These are phyloP conservation scores for Pecten maximus DNA, from an alignment of 2,888 invertebrate species.

Conservation along the genomic window DNA sequence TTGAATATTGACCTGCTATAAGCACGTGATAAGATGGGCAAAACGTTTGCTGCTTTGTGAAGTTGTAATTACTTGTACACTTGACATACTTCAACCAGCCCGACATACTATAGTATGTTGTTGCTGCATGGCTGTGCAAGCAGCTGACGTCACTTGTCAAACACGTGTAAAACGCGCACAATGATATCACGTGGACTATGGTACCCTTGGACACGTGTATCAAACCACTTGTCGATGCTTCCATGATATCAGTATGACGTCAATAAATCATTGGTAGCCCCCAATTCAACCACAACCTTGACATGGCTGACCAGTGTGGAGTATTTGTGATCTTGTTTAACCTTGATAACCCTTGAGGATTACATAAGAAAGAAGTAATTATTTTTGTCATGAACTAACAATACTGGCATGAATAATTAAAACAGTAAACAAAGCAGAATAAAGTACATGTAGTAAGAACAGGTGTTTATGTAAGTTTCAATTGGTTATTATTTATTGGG, in stretches of 20 bases:
- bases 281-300: neutral
- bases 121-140: neutral
- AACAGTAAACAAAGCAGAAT: too few species aligned
- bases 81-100: too few species aligned
- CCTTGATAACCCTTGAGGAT: neutral
- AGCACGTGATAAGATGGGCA: neutral
- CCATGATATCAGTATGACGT: neutral
- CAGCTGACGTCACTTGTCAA: neutral
- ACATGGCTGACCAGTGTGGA: neutral
- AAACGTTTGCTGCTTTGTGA: neutral
- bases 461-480: too few species aligned
- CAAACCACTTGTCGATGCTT: neutral
- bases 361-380: neutral
- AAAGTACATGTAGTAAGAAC: too few species aligned
- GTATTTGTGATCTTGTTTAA: neutral
- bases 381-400: too few species aligned
- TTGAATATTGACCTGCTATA: neutral
- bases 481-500: too few species aligned
- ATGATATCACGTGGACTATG: neutral
- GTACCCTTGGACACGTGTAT: neutral
- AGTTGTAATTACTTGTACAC: too few species aligned
- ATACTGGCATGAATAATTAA: too few species aligned
- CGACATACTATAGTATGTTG: neutral
- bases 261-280: neutral
- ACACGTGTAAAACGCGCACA: neutral